Evolutionary conservation across 2,113 vertebrate genomes (phyloP), one percentile per base, ranked within the genome.

Genomic region (Diadophis punctatus): DNA sequence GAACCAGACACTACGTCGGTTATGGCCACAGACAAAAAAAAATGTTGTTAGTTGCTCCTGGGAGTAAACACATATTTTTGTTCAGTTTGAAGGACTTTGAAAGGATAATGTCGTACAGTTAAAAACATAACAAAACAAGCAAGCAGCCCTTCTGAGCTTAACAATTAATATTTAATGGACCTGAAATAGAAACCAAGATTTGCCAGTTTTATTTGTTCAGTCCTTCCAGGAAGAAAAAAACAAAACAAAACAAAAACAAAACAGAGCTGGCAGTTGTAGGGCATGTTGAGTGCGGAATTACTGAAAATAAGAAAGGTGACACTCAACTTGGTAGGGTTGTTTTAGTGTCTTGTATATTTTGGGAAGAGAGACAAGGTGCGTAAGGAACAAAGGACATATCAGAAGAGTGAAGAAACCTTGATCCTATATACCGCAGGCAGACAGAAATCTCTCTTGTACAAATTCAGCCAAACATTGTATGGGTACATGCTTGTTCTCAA

Each of bases 401-500:
- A 87, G 34, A 90, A 53, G 10, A 60, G 14, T 43, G 94, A 89
- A 94, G 93, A 90, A 92, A 94, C 63, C 30, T n/a, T 88, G 56
- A 90, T 94, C 93, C 90, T 93, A 91, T 46, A 89, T 93, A 92
- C 34, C 51, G 0, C 74, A 43, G 68, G 84, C 3, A 10, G 49
- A 68, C 90, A 90, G 34, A 94, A 92, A 95, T 95, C 87, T 93
- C 27, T 93, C 94, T 95, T 92, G 93, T 94, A 95, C 86, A 43
- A 94, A 95, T 93, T 95, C 94, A 94, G 95, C 51, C 58, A 95
- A 89, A 80, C 34, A 3, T 80, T 22, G 74, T 96, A 95, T 92
- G 53, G 55, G 95, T 94, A 91, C 92, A 95, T 91, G 96, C 48
- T 95, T 94, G 89, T 89, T 94, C 88, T 97, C 90, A 95, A 95